Evolutionary conservation across 2,113 vertebrate species (phyloP).

Genomic region (Colaptes auratus): DNA sequence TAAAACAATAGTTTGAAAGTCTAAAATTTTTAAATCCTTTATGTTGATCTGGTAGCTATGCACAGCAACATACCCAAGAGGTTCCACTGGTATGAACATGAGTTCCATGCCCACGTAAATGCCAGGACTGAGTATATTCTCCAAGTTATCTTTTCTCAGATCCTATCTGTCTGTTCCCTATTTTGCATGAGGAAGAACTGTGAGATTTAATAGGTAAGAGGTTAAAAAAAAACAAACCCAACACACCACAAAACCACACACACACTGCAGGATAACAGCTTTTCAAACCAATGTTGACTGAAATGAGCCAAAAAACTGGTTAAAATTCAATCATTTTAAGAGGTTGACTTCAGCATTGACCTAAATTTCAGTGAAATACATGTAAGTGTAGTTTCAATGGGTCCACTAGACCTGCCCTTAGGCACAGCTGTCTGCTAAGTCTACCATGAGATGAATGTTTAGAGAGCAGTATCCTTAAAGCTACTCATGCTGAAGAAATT

Average conservation of each 20-base stretch:
- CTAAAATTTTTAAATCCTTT: background rate
- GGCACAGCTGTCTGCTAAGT: background rate
- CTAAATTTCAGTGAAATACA: background rate
- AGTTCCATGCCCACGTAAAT: fast-evolving
- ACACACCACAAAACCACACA: no score
- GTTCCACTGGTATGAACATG: fast-evolving
- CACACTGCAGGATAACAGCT: background rate
- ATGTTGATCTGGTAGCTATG: no score
- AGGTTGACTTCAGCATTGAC: background rate
- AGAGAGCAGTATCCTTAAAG: background rate
- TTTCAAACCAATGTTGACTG: background rate
- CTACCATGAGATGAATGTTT: background rate
- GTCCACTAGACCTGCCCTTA: background rate
- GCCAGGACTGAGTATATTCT: background rate
- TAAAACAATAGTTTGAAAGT: background rate
- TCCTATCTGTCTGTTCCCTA: background rate
- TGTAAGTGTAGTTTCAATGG: background rate
- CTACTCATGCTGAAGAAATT: background rate
- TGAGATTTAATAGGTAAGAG: background rate
- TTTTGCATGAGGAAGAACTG: background rate
- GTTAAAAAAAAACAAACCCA: background rate
- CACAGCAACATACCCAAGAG: background rate
- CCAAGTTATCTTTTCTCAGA: background rate
- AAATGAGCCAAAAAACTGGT: background rate
- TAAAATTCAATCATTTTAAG: no score